Base-by-base conservation (phyloP, 2,888 invertebrate genomes). In the Rhamphomyia laevipes region DNA sequence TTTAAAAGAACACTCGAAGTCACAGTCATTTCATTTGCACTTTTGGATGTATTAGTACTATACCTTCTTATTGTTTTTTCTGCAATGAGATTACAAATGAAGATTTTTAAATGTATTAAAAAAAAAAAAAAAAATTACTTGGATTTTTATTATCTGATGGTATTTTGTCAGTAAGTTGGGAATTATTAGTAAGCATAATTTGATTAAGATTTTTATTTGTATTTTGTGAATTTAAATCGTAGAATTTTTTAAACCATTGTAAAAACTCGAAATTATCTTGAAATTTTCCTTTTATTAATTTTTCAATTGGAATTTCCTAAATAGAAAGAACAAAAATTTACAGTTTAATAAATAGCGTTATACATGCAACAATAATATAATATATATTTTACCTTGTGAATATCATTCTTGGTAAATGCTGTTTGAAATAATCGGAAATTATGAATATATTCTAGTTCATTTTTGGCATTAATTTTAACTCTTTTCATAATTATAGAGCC, bases 391-490 rank as follows among this genome's bases (percentile, higher is more conserved):
- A 38, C 38, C 38, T 38, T 38, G 11, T 38, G 11, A 38, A 16
- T 12, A 7, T 17, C n/a, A 38, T 17, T 5, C 11, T 38, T 38
- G 16, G 38, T 38, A 38, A 38, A 38, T 18, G 38, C 38, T 11
- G 17, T 2, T 38, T 38, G 38, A 38, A 38, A 38, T 38, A 38
- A 38, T 38, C 17, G 16, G 4, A 38, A 38, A 38, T 38, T 38
- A 38, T 52, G 11, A 33, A 45, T 49, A 30, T 37, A 37, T 43
- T 53, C 37, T 12, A 17, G 43, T 11, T 44, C 45, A 13, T 43
- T 3, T 46, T 46, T 41, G 6, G 46, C 27, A 42, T 46, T 46
- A 9, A 17, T 17, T 41, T 49, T 49, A 9, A 45, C n/a, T 27
- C 11, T 42, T 46, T 46, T 51, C 45, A 43, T 47, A 30, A n/a